These are phyloP conservation scores for Acanthiza pusilla DNA, from an alignment of 2,797 vertebrate genomes.

Conservation along the genomic window DNA sequence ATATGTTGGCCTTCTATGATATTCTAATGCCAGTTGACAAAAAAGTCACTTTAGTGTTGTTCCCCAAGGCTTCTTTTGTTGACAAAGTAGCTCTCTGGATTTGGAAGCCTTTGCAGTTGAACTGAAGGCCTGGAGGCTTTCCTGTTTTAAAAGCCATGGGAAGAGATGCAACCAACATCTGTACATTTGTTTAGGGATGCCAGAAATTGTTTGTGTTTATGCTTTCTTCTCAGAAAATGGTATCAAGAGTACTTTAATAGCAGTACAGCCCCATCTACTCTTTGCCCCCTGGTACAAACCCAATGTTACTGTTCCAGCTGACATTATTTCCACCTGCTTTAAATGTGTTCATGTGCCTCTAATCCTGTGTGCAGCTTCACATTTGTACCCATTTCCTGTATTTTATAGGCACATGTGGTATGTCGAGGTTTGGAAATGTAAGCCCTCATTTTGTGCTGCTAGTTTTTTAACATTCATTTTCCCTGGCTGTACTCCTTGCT, in stretches of 20 bases:
- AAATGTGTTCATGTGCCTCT: conserved; percentile 67
- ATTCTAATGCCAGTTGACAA: not conserved
- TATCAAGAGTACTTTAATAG: not conserved
- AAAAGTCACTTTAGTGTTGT: not conserved
- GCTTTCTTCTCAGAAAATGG: conserved; percentile 10
- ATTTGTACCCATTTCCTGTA: conserved; percentile 68
- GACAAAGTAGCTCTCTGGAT: conserved; percentile 11
- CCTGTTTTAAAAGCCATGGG: not conserved
- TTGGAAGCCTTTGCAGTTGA: conserved; percentile 21
- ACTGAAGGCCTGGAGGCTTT: conserved; percentile 24
- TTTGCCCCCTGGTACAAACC: conserved; percentile 41
- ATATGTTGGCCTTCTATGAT: not conserved
- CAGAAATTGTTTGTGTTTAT: conserved; percentile 26
- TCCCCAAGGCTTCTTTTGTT: conserved; percentile 4
- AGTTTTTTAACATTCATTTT: conserved; percentile 43
- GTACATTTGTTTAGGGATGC: not conserved
- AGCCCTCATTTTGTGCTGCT: conserved; percentile 35
- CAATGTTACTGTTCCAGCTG: conserved; percentile 27
- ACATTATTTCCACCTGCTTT: conserved; percentile 64
- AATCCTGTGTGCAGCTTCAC: conserved; percentile 63
- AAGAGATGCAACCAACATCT: conserved; percentile 27
- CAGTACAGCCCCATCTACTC: not conserved
- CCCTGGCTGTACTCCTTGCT: not conserved
- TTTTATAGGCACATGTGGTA: conserved; percentile 69
- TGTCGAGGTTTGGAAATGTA: conserved; percentile 50